Base-by-base conservation (phyloP, 2,888 invertebrate genomes). In the Drosophila paranaensis region DNA sequence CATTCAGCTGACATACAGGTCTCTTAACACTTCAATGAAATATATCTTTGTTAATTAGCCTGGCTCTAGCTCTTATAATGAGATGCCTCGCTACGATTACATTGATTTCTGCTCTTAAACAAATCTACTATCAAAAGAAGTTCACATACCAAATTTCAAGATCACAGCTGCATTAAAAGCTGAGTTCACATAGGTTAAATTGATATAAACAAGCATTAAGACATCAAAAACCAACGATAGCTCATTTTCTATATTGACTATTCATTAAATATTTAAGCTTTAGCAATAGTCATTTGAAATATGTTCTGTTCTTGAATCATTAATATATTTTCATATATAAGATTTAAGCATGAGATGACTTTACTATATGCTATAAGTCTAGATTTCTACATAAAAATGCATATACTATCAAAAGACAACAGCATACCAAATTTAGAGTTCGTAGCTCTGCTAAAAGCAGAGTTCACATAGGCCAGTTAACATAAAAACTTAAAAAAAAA, bases 161-260 rank as follows among this genome's bases (percentile, higher is more conserved):
- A 77, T 51, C n/a, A 13, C 64, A 61, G 56, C 37, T 48, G 13
- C 40, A 33, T 25, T 45, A 66, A 60, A 48, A 62, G 35, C 58
- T 27, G 50, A 72, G 72, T 62, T 76, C 60, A 33, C 55, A 61
- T 64, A 77, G 62, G 45, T 62, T 37, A 30, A 16, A 16, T 33
- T 2, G 11, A 3, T 33, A 33, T 11, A 6, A 16, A 13, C 13
- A 11, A 2, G 6, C 30, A 33, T 11, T 16, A 16, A 6, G 48
- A 16, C 3, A 1, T 6, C n/a, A 11, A n/a, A 48, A 4, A 48
- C 48, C 6, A 1, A 30, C 2, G 10, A 4, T 33, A 6, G 1
- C 3, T 5, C 6, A 11, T 11, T 16, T 11, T 33, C 1, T 6
- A 6, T 16, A n/a, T 30, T 10, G 4, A 46, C 9, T n/a, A 14